Evolutionary conservation across 2,797 vertebrate genomes (phyloP), one percentile per base, ranked within the genome.

Genomic region (Tadarida brasiliensis): DNA sequence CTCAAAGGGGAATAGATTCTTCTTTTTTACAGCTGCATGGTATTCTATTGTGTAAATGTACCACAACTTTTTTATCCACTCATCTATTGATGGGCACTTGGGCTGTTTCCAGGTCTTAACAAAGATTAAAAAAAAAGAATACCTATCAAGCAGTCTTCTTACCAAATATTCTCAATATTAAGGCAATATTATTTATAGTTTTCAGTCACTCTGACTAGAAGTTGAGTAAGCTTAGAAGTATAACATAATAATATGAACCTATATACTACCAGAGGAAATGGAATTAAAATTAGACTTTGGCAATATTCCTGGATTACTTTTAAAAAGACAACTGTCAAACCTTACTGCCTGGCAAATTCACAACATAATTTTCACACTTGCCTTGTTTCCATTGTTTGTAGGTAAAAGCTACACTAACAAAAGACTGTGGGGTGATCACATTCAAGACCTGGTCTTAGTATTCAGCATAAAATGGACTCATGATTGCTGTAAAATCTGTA

Each of bases 341-440:
- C 3, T 77, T 94, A 91, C 49, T 91, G n/a, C n/a, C 24, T 87
- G 54, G 88, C 5, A 96, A 90, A 94, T 86, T 74, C 92, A 71
- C 67, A 88, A 82, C 17, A 44, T 68, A 95, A 87, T 87, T 92
- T 95, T 86, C 86, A 91, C 11, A 54, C 10, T 80, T 91, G 63
- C 14, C 56, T 22, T 82, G 19, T 94, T 94, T 82, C 24, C 44
- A 39, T 16, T 80, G 39, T 94, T 94, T 88, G 8, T n/a, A 94
- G 4, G 54, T n/a, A 93, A 96, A 95, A 80, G 30, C 33, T 91
- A 85, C 5, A 91, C 67, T 92, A 95, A 88, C 30, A 94, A 96
- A 78, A 88, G 63, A 59, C 33, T 90, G 65, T 80, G 28, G 51
- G 11, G 10, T 78, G 33, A 90, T 80, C 44, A 92, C 10, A 87